Evolutionary conservation across 2,888 invertebrate species (phyloP), one percentile per base, ranked within the genome.

Genomic region (Gonocerus acuteangulatus): DNA sequence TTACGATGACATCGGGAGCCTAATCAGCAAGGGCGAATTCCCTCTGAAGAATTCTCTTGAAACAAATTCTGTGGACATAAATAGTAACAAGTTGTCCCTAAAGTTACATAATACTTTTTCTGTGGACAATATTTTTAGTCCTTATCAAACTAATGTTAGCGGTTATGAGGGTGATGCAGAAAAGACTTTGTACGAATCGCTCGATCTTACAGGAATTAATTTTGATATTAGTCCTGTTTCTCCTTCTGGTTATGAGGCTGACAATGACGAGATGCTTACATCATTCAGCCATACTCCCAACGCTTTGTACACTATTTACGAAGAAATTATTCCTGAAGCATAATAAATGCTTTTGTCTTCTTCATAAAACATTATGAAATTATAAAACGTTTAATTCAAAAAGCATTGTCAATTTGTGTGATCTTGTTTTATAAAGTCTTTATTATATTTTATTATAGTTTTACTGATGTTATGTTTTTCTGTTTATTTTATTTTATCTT

Each of bases 261-360:
- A 57, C 18, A 16, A 21, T 27, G 60, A 60, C 1, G 60, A 60
- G 21, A 23, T 47, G 23, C 19, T 49, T 23, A 60, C 60, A 36
- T 60, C 60, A 16, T 60, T 60, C 23, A 49, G 18, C 9, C 32
- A 60, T 1, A n/a, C 27, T 15, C 39, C 48, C 7, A 48, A 49
- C 42, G 18, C 51, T 27, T 27, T 60, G n/a, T 48, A 48, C 15
- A 60, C 60, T 15, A 60, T 60, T 16, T 18, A 34, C n/a, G 60
- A 60, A 39, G 60, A 60, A 42, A 21, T 27, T 16, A 18, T n/a
- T n/a, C 19, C 39, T 18, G 54, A 54, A 39, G n/a, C 21, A 34
- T 56, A 27, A 42, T 23, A 16, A 16, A n/a, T 44, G 9, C 39
- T 39, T 42, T 1, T 36, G n/a, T 23, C 2, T 39, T 21, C 19